Evolutionary conservation across 2,888 invertebrate genomes (phyloP).

Genomic region (Microplitis deprimator): DNA sequence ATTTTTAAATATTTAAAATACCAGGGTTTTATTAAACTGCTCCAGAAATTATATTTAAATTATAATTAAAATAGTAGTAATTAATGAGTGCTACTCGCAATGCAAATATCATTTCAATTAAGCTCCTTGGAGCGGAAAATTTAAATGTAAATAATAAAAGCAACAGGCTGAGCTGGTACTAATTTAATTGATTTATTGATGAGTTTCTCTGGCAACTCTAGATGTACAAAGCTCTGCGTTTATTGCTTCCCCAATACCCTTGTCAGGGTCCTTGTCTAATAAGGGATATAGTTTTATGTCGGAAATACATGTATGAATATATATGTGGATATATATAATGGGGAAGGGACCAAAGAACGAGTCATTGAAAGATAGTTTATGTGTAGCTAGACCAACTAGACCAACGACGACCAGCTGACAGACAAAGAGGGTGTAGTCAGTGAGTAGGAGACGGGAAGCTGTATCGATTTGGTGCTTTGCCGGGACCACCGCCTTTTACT

Average conservation of each 20-base stretch:
- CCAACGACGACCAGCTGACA: background rate
- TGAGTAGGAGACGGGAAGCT: slow-evolving; percentile 61
- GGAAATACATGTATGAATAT: background rate
- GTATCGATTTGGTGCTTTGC: slow-evolving; percentile 68
- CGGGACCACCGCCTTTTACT: slow-evolving; percentile 58
- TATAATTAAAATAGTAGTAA: too few relatives aligned
- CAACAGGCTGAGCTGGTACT: too few relatives aligned
- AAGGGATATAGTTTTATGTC: background rate
- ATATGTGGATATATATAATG: background rate
- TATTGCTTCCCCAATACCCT: too few relatives aligned
- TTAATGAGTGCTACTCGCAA: too few relatives aligned
- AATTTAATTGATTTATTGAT: too few relatives aligned
- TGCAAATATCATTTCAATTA: too few relatives aligned
- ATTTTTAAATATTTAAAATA: background rate
- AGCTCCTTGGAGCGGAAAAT: too few relatives aligned
- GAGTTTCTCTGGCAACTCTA: too few relatives aligned
- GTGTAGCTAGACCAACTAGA: background rate
- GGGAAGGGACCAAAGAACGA: background rate
- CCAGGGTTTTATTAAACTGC: background rate
- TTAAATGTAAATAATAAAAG: too few relatives aligned
- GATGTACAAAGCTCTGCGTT: too few relatives aligned
- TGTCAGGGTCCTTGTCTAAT: background rate
- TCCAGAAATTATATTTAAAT: background rate
- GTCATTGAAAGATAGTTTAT: background rate
- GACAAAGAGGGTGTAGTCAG: slow-evolving; percentile 46